Evolutionary conservation across 2,888 invertebrate species (phyloP).

Genomic region (Eledona agricola): DNA sequence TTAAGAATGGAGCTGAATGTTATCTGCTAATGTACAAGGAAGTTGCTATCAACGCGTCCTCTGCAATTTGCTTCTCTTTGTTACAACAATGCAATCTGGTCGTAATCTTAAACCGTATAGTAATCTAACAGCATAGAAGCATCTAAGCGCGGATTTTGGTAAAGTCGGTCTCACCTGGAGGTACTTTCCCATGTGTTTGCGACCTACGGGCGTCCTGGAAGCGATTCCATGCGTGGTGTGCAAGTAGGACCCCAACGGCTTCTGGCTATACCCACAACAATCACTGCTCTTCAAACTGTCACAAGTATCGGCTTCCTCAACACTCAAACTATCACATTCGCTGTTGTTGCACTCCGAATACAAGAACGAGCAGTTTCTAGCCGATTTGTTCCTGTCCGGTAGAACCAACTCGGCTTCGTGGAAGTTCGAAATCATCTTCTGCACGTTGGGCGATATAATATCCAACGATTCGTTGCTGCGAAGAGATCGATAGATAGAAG

Average conservation of each 20-base stretch:
- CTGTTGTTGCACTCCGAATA: conserved; percentile 38
- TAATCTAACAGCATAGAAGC: neutral
- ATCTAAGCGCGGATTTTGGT: neutral
- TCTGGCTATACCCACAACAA: conserved; percentile 48
- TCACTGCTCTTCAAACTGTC: conserved; percentile 44
- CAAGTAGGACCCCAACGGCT: conserved; percentile 59
- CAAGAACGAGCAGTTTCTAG: conserved; percentile 50
- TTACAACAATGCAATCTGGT: conserved; percentile 3
- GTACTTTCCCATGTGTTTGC: conserved; percentile 59
- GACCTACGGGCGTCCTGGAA: conserved; percentile 59
- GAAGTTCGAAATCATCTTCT: conserved; percentile 66
- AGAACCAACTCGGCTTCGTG: conserved; percentile 61
- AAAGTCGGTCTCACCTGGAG: conserved; percentile 53
- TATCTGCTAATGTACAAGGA: conserved; percentile 12
- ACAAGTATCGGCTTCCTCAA: conserved; percentile 33
- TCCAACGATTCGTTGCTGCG: conserved; percentile 57
- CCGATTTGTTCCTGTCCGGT: conserved; percentile 49
- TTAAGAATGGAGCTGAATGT: too few species aligned
- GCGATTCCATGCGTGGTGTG: conserved; percentile 60
- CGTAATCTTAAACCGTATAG: neutral
- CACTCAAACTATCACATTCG: conserved; percentile 34
- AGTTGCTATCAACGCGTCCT: conserved; percentile 25
- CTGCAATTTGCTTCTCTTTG: conserved; percentile 17
- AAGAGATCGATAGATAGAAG: conserved; percentile 35
- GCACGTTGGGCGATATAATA: conserved; percentile 64